Conservation (phyloP, 1,140 invertebrate genomes). For the Neoseiulus cucumeris region DNA sequence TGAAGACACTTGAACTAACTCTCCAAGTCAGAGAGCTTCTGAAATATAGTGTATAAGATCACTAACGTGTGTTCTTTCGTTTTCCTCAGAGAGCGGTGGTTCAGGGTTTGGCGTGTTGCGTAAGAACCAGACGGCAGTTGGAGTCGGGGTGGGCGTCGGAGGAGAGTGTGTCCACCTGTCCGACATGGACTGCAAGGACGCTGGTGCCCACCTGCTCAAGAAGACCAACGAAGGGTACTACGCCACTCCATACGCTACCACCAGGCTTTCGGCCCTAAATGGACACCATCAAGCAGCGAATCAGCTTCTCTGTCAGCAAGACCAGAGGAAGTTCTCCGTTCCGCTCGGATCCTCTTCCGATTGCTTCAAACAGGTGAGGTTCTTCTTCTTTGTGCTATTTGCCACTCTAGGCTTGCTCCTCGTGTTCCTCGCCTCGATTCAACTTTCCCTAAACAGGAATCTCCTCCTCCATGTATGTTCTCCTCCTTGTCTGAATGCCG, state of each 20-base stretch:
- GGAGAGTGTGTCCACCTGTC: conserved; percentile 3
- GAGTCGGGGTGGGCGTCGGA: conserved; percentile 1
- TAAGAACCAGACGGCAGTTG: conserved; percentile 11
- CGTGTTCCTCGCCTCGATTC: too few relatives aligned
- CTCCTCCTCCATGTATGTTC: too few relatives aligned
- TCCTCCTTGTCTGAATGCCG: too few relatives aligned
- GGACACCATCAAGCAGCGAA: too few relatives aligned
- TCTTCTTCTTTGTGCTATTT: too few relatives aligned
- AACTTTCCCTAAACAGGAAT: too few relatives aligned
- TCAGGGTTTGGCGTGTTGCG: conserved; percentile 12
- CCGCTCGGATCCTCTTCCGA: neutral
- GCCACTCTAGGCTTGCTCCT: too few relatives aligned
- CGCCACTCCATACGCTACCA: conserved; percentile 12
- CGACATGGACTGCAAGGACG: neutral
- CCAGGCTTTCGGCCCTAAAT: conserved; percentile 1
- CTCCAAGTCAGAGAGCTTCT: too few relatives aligned
- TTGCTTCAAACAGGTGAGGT: conserved; percentile 8
- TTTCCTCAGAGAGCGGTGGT: neutral
- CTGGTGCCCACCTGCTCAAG: conserved; percentile 5
- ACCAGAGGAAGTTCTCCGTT: conserved; percentile 8
- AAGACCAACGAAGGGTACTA: conserved; percentile 10
- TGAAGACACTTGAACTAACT: too few relatives aligned
- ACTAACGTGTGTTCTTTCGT: neutral
- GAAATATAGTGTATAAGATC: too few relatives aligned
- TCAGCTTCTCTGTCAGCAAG: neutral